A percentile compares a stretch with the other conserved stretches of the same genome.
Conservation (phyloP, 2,797 vertebrate genomes). For the Megaceryle alcyon region DNA sequence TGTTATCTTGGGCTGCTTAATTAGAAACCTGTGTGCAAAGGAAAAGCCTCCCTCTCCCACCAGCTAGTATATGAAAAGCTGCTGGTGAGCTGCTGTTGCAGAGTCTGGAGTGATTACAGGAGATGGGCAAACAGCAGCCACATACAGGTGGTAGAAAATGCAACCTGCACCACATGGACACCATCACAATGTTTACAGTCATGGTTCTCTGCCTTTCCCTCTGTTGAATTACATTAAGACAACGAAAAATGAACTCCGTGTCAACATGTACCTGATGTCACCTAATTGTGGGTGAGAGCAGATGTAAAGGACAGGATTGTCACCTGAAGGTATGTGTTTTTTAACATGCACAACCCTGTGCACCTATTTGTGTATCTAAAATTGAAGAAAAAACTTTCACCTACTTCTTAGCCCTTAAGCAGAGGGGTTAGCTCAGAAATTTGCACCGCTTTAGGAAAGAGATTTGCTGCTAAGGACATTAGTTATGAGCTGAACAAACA, state of each 20-base stretch:
- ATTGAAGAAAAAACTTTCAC: background rate
- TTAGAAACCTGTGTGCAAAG: fast-evolving
- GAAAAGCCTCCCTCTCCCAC: background rate
- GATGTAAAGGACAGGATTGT: background rate
- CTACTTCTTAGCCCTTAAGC: background rate
- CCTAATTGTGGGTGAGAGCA: background rate
- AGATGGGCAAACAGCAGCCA: background rate
- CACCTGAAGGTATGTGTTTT: fast-evolving
- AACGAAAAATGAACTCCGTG: background rate
- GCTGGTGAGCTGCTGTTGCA: background rate
- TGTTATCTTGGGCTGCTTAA: background rate
- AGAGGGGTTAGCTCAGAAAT: background rate
- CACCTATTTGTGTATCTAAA: background rate
- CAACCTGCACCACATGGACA: background rate
- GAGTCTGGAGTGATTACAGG: background rate
- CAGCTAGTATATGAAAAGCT: background rate
- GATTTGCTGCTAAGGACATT: background rate
- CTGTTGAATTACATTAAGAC: background rate
- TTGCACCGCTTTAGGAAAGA: background rate
- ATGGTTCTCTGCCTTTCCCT: background rate
- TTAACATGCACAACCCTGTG: background rate
- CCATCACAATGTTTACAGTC: background rate
- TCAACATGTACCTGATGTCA: background rate
- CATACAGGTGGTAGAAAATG: fast-evolving
- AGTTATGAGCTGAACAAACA: background rate